A percentile compares a stretch with the other conserved stretches of the same genome.
Evolutionary conservation across 2,888 invertebrate genomes (phyloP).

Genomic region (Eupithecia dodoneata): DNA sequence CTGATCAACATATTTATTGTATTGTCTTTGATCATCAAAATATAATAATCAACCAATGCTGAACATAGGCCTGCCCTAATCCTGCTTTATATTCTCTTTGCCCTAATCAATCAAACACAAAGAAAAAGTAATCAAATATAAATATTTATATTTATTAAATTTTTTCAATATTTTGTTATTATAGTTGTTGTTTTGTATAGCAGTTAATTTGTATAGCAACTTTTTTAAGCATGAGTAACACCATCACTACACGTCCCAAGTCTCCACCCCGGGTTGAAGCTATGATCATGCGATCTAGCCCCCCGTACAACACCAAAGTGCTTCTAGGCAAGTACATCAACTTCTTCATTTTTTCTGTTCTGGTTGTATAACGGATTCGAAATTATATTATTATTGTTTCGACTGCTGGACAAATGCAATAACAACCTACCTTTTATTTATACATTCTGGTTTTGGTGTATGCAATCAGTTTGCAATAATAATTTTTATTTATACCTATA

Average conservation of each 20-base stretch:
- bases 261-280: conserved; percentile 70
- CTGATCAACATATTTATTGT: no score
- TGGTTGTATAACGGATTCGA: not conserved
- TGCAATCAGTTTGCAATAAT: no score
- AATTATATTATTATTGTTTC: not conserved
- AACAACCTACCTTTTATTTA: not conserved
- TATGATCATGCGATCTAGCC: conserved; percentile 61
- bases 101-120: not conserved
- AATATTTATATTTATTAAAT: not conserved
- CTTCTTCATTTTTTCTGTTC: not conserved
- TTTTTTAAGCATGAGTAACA: not conserved
- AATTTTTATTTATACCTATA: not conserved
- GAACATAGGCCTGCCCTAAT: no score
- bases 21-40: no score
- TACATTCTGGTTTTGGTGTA: not conserved
- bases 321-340: conserved; percentile 62
- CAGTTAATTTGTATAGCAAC: not conserved
- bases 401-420: not conserved
- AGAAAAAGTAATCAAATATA: not conserved
- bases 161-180: not conserved
- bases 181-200: no score
- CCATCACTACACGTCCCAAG: conserved; percentile 32
- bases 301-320: conserved; percentile 61
- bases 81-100: no score
- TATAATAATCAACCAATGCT: no score